Conservation (phyloP, 2,888 invertebrate genomes). For the Lasius platythorax region DNA sequence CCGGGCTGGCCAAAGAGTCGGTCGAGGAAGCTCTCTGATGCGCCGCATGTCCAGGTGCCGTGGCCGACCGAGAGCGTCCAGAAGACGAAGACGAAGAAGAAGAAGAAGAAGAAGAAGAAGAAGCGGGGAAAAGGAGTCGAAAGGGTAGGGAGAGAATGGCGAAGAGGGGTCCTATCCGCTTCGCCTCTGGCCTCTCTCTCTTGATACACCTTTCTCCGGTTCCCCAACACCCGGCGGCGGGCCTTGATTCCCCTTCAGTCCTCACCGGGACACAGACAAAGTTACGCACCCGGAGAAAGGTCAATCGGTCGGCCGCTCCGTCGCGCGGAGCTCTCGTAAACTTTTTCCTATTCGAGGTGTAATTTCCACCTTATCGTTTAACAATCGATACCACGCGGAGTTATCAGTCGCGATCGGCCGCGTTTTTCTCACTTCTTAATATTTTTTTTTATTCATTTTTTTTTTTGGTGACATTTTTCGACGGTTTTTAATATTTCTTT, state of each 20-base stretch:
- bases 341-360: conserved; percentile 62
- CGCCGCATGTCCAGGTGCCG: conserved; percentile 19
- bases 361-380: conserved; percentile 58
- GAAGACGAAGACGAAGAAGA: conserved; percentile 1
- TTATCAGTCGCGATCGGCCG: conserved; percentile 20
- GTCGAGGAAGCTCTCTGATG: conserved; percentile 14
- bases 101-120: conserved; percentile 40
- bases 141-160: conserved; percentile 53
- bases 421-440: neutral
- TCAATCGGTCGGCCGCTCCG: conserved; percentile 75
- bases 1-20: conserved; percentile 29
- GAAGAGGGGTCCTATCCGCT: conserved; percentile 69
- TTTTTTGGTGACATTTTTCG: neutral
- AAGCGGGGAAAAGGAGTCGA: conserved; percentile 38
- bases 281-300: conserved; percentile 81
- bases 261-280: conserved; percentile 82
- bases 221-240: conserved; percentile 77
- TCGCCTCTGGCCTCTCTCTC: conserved; percentile 71
- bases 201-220: conserved; percentile 82
- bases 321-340: conserved; percentile 60
- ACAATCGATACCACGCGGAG: conserved; percentile 1
- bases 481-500: neutral
- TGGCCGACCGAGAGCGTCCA: conserved; percentile 41
- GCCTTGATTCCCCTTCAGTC: conserved; percentile 80
- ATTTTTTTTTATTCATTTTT: neutral